Base-by-base conservation (phyloP, 2,888 invertebrate species). In the Sinodicranocentrus sp. region DNA sequence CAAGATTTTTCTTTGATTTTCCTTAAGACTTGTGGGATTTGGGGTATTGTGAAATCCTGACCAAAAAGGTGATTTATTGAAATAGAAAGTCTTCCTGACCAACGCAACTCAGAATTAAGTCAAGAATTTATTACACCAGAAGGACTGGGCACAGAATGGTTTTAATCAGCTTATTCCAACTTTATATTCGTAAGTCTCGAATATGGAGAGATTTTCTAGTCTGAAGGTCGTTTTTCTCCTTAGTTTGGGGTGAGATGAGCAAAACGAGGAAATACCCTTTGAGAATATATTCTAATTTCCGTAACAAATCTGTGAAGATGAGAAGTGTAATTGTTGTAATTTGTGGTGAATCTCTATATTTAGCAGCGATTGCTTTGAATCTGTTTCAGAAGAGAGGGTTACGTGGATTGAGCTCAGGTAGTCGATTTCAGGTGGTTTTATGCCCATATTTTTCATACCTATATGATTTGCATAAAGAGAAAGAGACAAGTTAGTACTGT, bases 391-490 rank as follows among this genome's bases (percentile, higher is more conserved):
- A 48, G 75, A 82, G 68, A 3, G 25, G 48, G 6, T 19, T 25
- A 52, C 68, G 68, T 75, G 75, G 59, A 82, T 75, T 82, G 75
- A 75, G 75, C 70, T 28, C 44, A 59, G 68, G 6, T 61, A 68
- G 59, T 26, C 67, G 13, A 26, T 67, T 59, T 80, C 73, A 28
- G 48, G n/a, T 67, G 61, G 72, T 52, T 80, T 73, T 80, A 67
- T 67, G 26, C 43, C 26, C 77, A 28, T 63, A 73, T 73, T 39
- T 26, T 57, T 23, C 6, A 2, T 23, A 2, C 39, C 33, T 17
- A 43, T 54, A 77, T 52, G 54, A 82, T 82, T 82, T 70, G 61
- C 82, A 82, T 82, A 75, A 82, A 68, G n/a, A 65, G 75, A 75
- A 79, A 71, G 71, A 33, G 33, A 6, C 33, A 33, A 2, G n/a